Conservation (phyloP, 2,888 invertebrate genomes). For the Apamea sordens region DNA sequence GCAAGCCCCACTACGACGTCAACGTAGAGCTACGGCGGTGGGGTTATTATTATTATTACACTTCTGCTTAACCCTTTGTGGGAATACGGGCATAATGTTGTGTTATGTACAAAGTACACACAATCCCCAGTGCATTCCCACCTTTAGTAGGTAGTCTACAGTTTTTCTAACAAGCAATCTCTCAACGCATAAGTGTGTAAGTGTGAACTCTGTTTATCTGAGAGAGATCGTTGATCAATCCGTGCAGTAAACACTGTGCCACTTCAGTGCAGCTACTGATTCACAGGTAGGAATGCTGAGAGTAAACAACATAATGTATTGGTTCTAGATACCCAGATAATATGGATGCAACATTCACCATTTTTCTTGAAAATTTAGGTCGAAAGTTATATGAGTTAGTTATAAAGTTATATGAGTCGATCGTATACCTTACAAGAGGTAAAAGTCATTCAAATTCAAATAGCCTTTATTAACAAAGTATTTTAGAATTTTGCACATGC, state of each 20-base stretch:
- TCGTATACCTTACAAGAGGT: neutral
- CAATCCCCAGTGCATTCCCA: constrained; percentile 36
- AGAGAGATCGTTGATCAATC: constrained; percentile 59
- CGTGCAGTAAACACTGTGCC: constrained; percentile 66
- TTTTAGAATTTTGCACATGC: neutral
- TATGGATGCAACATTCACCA: neutral
- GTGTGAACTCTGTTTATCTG: constrained; percentile 61
- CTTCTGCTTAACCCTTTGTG: neutral
- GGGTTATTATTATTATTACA: neutral
- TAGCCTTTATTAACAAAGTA: neutral
- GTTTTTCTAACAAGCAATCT: constrained; percentile 46
- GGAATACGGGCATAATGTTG: no score
- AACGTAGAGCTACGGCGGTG: no score
- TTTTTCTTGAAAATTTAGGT: neutral
- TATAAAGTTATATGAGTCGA: neutral
- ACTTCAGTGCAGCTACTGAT: constrained; percentile 67
- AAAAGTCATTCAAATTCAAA: neutral
- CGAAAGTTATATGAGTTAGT: neutral
- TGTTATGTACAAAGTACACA: no score
- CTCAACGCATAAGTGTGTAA: constrained; percentile 61
- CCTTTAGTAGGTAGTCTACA: constrained; percentile 28
- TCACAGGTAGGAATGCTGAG: constrained; percentile 63
- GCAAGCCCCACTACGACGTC: no score
- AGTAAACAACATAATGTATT: constrained; percentile 58
- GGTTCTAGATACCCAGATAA: constrained; percentile 1